phyloP scores from a whole-genome alignment of 2,113 vertebrate species.

The Elgaria multicarinata region DNA sequence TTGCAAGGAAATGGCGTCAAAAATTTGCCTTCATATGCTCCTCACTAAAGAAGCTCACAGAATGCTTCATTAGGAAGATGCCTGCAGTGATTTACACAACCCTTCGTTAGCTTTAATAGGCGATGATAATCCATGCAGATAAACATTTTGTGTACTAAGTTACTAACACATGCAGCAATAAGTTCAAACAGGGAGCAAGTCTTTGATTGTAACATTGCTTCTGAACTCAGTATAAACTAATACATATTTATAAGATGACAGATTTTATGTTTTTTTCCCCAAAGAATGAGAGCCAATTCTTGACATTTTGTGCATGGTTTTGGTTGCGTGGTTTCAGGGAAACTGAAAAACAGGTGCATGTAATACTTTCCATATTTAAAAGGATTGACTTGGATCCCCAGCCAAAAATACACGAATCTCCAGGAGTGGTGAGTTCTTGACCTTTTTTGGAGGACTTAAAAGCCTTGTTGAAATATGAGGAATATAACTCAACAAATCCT shows the following conservation, averaged over 20 bases:
- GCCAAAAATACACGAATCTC: too few relatives aligned
- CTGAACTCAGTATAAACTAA: neutral
- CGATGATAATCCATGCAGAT: constrained; percentile 22
- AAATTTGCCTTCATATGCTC: neutral
- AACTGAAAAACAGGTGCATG: neutral
- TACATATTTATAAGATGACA: constrained; percentile 30
- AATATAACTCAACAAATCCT: too few relatives aligned
- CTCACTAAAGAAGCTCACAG: constrained; percentile 24
- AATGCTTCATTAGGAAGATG: constrained; percentile 44
- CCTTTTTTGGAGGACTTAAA: too few relatives aligned
- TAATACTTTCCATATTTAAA: neutral
- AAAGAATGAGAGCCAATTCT: neutral
- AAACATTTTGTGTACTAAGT: constrained; percentile 32
- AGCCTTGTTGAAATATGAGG: too few relatives aligned
- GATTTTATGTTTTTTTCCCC: neutral
- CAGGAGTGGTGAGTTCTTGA: too few relatives aligned
- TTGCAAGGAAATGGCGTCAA: constrained; percentile 22
- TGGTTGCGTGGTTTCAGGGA: neutral
- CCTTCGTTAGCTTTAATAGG: constrained; percentile 35
- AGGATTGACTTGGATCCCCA: too few relatives aligned
- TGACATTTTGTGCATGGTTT: neutral
- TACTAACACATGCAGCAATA: constrained; percentile 24
- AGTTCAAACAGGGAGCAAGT: constrained; percentile 16
- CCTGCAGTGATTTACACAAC: constrained; percentile 40
- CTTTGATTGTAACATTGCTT: constrained; percentile 29